Evolutionary conservation across 2,113 vertebrate genomes (phyloP).

Genomic region (Boleophthalmus pectinirostris): DNA sequence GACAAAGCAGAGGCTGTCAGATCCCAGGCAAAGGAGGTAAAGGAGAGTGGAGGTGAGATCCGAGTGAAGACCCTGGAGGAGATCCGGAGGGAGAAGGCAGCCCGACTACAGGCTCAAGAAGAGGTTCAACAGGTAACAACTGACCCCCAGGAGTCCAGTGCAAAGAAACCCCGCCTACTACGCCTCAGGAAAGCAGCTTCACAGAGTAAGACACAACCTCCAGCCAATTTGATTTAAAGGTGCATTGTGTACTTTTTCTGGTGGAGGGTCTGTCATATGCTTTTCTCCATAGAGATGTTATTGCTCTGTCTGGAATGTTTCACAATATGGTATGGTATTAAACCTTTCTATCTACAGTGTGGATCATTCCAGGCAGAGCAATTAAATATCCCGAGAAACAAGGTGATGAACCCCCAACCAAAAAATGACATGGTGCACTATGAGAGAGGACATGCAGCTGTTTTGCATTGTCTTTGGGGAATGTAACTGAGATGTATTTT

Average conservation of each 20-base stretch:
- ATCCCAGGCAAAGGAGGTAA: slow-evolving; percentile 6
- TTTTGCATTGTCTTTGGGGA: neutral
- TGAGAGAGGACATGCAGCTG: too few species aligned
- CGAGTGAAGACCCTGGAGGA: slow-evolving; percentile 91
- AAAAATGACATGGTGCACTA: too few species aligned
- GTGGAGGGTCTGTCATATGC: too few species aligned
- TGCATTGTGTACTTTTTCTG: too few species aligned
- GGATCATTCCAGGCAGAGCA: too few species aligned
- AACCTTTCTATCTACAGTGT: too few species aligned
- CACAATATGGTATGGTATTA: too few species aligned
- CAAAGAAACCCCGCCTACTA: slow-evolving; percentile 63
- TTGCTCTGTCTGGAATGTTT: too few species aligned
- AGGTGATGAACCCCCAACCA: too few species aligned
- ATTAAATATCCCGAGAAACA: too few species aligned
- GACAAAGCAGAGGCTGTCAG: neutral
- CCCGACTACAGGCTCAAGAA: slow-evolving; percentile 73
- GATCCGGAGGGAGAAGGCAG: slow-evolving; percentile 90
- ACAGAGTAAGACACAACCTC: slow-evolving; percentile 64
- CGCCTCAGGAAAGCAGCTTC: slow-evolving; percentile 64
- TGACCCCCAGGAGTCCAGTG: slow-evolving; percentile 15
- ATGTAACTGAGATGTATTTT: neutral
- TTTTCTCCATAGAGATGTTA: too few species aligned
- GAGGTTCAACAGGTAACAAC: slow-evolving; percentile 28
- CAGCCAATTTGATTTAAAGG: neutral
- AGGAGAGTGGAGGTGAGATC: slow-evolving; percentile 55